Conservation (phyloP, 2,888 invertebrate genomes). For the Seira sanloemensis region DNA sequence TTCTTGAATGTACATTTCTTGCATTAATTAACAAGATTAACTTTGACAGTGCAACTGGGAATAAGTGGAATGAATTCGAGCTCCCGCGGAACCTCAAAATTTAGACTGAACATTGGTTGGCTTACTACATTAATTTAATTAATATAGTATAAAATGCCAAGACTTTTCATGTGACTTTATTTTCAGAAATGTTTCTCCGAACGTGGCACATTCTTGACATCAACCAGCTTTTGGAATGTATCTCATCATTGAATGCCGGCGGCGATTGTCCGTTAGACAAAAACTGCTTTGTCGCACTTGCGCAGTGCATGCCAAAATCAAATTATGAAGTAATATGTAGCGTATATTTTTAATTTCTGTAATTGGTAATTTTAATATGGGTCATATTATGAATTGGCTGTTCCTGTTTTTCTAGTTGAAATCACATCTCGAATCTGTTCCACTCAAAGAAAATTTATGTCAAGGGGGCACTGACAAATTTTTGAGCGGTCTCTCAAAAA, state of each 20-base stretch:
- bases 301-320: slow-evolving; percentile 8
- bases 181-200: slow-evolving; percentile 26
- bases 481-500: slow-evolving; percentile 19
- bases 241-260: neutral
- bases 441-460: too few relatives aligned
- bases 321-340: too few relatives aligned
- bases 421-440: too few relatives aligned
- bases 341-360: too few relatives aligned
- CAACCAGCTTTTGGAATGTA: neutral
- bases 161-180: neutral
- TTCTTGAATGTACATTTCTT: too few relatives aligned
- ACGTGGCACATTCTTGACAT: slow-evolving; percentile 12
- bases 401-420: too few relatives aligned
- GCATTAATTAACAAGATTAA: too few relatives aligned
- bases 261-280: neutral
- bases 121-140: neutral
- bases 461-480: too few relatives aligned
- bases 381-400: too few relatives aligned
- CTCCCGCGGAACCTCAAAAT: neutral
- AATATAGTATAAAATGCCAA: neutral
- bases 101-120: neutral
- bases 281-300: slow-evolving; percentile 10
- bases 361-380: too few relatives aligned
- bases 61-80: too few relatives aligned
- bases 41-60: too few relatives aligned